Conservation (phyloP, 1,140 invertebrate species). For the Anadara kagoshimensis region DNA sequence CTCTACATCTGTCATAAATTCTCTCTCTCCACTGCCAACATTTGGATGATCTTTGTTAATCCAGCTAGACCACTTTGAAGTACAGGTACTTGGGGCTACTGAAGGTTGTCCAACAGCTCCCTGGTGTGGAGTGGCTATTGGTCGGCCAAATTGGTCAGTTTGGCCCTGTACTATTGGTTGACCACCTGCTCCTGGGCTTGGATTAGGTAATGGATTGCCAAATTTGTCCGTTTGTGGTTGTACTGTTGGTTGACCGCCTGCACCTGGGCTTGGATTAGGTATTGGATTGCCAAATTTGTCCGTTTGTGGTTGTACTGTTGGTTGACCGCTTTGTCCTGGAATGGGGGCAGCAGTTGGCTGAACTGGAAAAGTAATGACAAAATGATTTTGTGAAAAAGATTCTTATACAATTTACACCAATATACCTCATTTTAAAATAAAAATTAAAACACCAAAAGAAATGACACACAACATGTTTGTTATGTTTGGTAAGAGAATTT, state of each 20-base stretch:
- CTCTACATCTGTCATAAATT: conserved; percentile 34
- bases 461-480: no score
- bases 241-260: not conserved
- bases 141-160: not conserved
- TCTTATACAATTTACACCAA: no score
- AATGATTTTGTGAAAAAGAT: no score
- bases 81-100: conserved; percentile 14
- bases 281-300: conserved; percentile 13
- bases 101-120: not conserved
- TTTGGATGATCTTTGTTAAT: conserved; percentile 45
- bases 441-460: no score
- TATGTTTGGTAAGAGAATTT: no score
- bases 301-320: conserved; percentile 15
- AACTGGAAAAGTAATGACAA: not conserved
- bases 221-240: conserved; percentile 12
- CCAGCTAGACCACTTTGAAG: conserved; percentile 29
- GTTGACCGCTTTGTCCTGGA: conserved; percentile 7
- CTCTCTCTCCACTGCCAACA: conserved; percentile 41
- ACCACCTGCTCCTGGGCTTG: not conserved
- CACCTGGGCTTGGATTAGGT: not conserved
- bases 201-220: not conserved
- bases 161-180: not conserved
- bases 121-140: conserved; percentile 11
- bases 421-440: no score
- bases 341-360: conserved; percentile 1